Percentiles rank a stretch among this genome's conserved stretches.
Conservation (phyloP, 1,140 invertebrate species). For the Trachymyrmex cornetzi region DNA sequence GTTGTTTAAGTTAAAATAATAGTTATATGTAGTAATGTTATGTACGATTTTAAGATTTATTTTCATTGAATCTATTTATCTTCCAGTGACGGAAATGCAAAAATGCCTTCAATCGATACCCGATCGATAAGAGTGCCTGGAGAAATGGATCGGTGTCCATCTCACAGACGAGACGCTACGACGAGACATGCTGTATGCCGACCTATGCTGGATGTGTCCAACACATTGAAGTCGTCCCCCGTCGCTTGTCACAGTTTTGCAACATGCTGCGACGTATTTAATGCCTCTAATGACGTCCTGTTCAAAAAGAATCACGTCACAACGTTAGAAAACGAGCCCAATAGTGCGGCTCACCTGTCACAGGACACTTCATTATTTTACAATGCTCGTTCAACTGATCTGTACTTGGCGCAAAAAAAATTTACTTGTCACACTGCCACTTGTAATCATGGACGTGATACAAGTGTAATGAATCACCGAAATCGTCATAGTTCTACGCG, state of each 20-base stretch:
- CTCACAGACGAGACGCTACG: not conserved
- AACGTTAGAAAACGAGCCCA: conserved; percentile 34
- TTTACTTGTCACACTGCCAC: conserved; percentile 40
- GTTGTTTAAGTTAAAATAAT: not conserved
- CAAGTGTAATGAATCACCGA: conserved; percentile 45
- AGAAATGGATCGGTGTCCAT: conserved; percentile 69
- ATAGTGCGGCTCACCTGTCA: conserved; percentile 21
- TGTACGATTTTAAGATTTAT: not conserved
- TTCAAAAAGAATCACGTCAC: conserved; percentile 1
- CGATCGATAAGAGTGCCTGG: conserved; percentile 55
- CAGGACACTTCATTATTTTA: not conserved
- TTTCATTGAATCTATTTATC: conserved; percentile 24
- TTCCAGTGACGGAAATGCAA: conserved; percentile 77
- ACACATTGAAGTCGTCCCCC: conserved; percentile 40
- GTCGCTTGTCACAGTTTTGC: not conserved
- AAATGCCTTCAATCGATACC: conserved; percentile 70
- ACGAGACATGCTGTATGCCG: conserved; percentile 29
- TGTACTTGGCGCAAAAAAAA: conserved; percentile 31
- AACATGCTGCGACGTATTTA: conserved; percentile 25
- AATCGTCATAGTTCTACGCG: conserved; percentile 26
- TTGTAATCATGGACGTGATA: conserved; percentile 27
- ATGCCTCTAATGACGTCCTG: not conserved
- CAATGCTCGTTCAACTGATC: conserved; percentile 31
- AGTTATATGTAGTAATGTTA: not conserved
- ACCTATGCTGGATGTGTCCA: conserved; percentile 25